Base-by-base conservation (phyloP, 2,113 vertebrate genomes). In the Erinaceus europaeus region DNA sequence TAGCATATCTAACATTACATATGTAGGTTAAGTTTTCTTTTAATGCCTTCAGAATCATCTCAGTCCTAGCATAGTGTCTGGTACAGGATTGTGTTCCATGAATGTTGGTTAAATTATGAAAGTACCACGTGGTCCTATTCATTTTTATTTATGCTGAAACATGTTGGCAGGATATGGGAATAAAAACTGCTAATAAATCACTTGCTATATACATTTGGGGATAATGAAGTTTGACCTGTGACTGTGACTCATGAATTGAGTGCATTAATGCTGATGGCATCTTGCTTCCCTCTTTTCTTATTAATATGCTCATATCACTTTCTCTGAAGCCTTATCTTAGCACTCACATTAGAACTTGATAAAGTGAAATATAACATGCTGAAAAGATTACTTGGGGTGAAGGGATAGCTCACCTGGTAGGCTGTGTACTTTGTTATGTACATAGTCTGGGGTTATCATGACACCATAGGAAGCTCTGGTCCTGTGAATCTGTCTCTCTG, bases 131-230 rank as follows among this genome's bases (percentile, higher is more conserved):
- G 15, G 40, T 46, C n/a, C n/a, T n/a, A n/a, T n/a, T n/a, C n/a
- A n/a, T n/a, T 75, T 93, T 88, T 74, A 48, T 88, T 78, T 32
- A 25, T 53, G 5, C 64, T 85, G 50, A 87, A 88, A 74, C 34
- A 36, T 6, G 1, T 78, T 85, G 34, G 10, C 23, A 25, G 25
- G 64, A 73, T n/a, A 42, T 32, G 42, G 18, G 12, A 32, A 9
- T 61, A n/a, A 78, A 42, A 57, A n/a, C n/a, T n/a, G 3, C 29
- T 61, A 17, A 69, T 57, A 25, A 11, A 17, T 38, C 36, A 34
- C 42, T 55, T 57, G 23, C 27, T 55, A 27, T n/a, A 17, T 32
- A 64, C 27, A n/a, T n/a, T n/a, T 68, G 32, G 75, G 21, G 55
- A 29, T 12, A 32, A 52, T 14, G 25, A 4, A 10, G 1, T 78